phyloP scores from a whole-genome alignment of 2,113 vertebrate species.

The Rhabdomys dilectus region DNA sequence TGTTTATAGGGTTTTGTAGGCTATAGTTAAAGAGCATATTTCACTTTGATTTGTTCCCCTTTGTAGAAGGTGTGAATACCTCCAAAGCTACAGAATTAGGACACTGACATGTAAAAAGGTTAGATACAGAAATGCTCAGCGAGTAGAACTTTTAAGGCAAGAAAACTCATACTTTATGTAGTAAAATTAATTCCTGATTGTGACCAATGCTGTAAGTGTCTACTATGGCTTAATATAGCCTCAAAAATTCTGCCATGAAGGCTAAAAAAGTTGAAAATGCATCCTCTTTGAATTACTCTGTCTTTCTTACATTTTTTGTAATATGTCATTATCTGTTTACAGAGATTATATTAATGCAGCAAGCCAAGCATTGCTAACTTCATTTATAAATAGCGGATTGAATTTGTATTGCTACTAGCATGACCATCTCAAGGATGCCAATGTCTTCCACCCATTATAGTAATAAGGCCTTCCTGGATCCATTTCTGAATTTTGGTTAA shows the following conservation, averaged over 20 bases:
- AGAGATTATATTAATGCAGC: neutral
- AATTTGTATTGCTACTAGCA: neutral
- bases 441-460: neutral
- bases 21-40: constrained; percentile 7
- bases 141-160: neutral
- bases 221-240: neutral
- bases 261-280: neutral
- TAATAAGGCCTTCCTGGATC: neutral
- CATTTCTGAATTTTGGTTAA: neutral
- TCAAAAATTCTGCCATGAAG: neutral
- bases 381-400: neutral
- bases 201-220: neutral
- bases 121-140: neutral
- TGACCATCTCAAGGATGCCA: neutral
- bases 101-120: neutral
- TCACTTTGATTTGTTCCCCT: neutral
- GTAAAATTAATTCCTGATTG: neutral
- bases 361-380: neutral
- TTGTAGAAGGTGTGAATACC: neutral
- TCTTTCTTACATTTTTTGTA: neutral
- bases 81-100: neutral
- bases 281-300: neutral
- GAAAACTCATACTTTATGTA: neutral
- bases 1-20: neutral
- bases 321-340: neutral